These are phyloP conservation scores for Scrobipalpa costella DNA, from an alignment of 2,888 invertebrate species.

Conservation along the genomic window DNA sequence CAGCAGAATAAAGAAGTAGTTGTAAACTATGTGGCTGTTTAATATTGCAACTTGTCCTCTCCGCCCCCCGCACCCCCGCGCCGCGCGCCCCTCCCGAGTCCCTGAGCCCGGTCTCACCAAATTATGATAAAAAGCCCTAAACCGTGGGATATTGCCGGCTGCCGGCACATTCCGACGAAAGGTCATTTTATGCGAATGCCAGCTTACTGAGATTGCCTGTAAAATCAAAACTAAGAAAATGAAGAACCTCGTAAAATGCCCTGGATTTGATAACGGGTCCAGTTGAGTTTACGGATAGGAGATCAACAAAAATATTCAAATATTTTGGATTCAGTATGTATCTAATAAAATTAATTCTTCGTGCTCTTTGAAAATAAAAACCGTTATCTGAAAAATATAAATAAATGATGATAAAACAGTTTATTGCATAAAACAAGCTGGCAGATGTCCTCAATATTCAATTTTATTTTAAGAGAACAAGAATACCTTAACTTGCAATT, in stretches of 20 bases:
- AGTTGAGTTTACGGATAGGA: neutral
- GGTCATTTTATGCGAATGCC: constrained; percentile 29
- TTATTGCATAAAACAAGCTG: too few relatives aligned
- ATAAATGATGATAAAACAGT: too few relatives aligned
- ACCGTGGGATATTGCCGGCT: constrained; percentile 46
- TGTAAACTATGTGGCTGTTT: neutral
- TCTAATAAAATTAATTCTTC: neutral
- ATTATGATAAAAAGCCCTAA: constrained; percentile 57
- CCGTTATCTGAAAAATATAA: too few relatives aligned
- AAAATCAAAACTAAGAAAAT: constrained; percentile 18
- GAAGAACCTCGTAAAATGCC: neutral
- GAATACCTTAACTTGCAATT: too few relatives aligned
- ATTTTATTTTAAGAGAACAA: too few relatives aligned
- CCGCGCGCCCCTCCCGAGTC: constrained; percentile 39
- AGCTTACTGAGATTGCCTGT: constrained; percentile 24
- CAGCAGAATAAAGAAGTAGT: too few relatives aligned
- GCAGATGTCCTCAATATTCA: too few relatives aligned
- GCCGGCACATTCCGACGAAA: constrained; percentile 42
- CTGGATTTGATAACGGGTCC: neutral
- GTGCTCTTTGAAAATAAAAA: too few relatives aligned
- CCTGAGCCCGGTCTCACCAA: constrained; percentile 46
- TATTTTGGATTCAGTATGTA: neutral
- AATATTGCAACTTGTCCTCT: constrained; percentile 42
- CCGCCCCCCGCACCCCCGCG: too few relatives aligned
- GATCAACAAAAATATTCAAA: neutral